Base-by-base conservation (phyloP, 2,888 invertebrate genomes). In the Platerodrilus igneus region DNA sequence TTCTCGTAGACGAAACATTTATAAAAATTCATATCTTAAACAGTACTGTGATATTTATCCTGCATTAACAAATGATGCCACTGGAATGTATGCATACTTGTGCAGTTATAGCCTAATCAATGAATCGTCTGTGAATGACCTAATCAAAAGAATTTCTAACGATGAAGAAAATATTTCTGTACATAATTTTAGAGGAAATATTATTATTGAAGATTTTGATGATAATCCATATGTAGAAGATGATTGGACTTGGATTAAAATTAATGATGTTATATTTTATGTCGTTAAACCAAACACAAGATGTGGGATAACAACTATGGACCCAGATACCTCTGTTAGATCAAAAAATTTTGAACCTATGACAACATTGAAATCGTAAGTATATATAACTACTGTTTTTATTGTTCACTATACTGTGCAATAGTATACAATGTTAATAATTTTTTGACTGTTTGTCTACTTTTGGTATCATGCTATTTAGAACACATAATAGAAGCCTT, bases 241-340 rank as follows among this genome's bases (percentile, higher is more conserved):
- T 43, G 52, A 63, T 11, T 78, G 78, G 77, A 67, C 71, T 11
- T 77, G 74, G 70, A 63, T 78, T 13, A 73, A 69, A 57, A 72
- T 79, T 14, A 78, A 78, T 0, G 64, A 70, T 17, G 53, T 55
- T 1, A 69, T 67, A 7, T 64, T 78, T 25, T 63, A 73, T 45
- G 72, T 72, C 48, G 66, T 75, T 9, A 77, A 75, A 55, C 73
- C 72, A 1, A 78, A 77, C 50, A 67, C 74, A 2, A 72, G 78
- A 70, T 78, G 67, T 44, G 50, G 59, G 14, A 49, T 67, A 33
- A 64, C 62, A 0, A 66, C 67, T 2, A 62, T 77, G 9, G 62
- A 76, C 57, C 74, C 72, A 8, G 64, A 70, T 16, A 72, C 67
- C 9, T 76, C 69, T 0, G 46, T 57, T 3, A 65, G 66, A 37